A percentile compares a stretch with the other conserved stretches of the same genome.
phyloP scores from a whole-genome alignment of 2,888 invertebrate genomes.

The Acrobasis repandana region DNA sequence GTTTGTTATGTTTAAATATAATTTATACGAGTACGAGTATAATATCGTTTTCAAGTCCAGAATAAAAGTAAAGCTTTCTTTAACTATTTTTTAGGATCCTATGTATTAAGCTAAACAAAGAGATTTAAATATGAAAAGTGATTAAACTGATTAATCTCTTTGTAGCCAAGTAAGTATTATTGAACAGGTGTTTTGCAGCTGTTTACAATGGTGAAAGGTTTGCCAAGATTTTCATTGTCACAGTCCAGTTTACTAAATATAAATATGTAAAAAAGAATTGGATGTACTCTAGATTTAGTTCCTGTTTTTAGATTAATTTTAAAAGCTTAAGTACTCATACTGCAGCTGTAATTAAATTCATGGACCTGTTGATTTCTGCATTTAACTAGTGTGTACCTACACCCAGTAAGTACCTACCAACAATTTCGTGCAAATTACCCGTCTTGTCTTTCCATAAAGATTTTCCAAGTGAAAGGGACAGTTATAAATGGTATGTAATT shows the following conservation, averaged over 20 bases:
- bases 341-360: not conserved
- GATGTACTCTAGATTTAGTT: conserved; percentile 12
- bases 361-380: not conserved
- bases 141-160: not conserved
- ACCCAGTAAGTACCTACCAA: too few species aligned
- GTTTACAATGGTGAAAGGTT: not conserved
- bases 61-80: not conserved
- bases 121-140: not conserved
- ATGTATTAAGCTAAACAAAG: too few species aligned
- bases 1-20: conserved; percentile 45
- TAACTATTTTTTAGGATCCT: not conserved
- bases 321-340: not conserved
- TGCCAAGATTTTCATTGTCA: not conserved
- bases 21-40: conserved; percentile 18
- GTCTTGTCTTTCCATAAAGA: too few species aligned
- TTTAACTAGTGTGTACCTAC: not conserved
- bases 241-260: conserved; percentile 7
- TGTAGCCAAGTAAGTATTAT: conserved; percentile 13
- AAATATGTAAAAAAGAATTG: not conserved
- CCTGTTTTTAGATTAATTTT: not conserved
- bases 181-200: not conserved
- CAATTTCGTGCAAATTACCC: too few species aligned
- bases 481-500: too few species aligned
- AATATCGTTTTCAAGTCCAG: not conserved
- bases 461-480: too few species aligned